Conservation (phyloP, 2,888 invertebrate genomes). For the Gari tellinella region DNA sequence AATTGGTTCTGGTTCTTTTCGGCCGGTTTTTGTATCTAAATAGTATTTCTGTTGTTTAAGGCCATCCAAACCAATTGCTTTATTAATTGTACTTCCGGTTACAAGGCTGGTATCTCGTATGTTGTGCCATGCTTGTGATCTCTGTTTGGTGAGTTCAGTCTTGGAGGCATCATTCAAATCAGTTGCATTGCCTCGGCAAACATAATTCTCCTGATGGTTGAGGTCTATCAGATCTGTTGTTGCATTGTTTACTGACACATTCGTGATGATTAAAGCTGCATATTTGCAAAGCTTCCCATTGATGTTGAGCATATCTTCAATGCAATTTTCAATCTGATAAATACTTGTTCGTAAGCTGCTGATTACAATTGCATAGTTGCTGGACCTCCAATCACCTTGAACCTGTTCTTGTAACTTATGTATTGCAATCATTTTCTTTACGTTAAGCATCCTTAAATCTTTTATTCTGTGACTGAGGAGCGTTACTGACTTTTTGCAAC, state of each 20-base stretch:
- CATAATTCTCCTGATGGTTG: constrained; percentile 19
- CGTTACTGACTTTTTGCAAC: constrained; percentile 14
- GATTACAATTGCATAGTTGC: constrained; percentile 34
- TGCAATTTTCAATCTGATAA: constrained; percentile 32
- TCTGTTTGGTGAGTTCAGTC: constrained; percentile 19
- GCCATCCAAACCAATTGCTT: constrained; percentile 34
- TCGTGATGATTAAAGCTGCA: constrained; percentile 10
- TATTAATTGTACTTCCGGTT: constrained; percentile 34
- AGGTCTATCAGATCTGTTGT: constrained; percentile 5
- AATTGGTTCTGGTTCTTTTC: no score
- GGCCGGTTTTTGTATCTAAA: no score
- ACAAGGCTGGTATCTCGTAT: constrained; percentile 12
- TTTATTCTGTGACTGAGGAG: constrained; percentile 24
- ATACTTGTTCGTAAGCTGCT: constrained; percentile 32
- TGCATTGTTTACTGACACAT: neutral
- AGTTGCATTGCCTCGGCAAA: constrained; percentile 17
- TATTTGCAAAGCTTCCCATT: constrained; percentile 24
- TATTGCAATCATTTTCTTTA: constrained; percentile 34
- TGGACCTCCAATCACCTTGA: constrained; percentile 35
- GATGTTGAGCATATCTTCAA: constrained; percentile 18
- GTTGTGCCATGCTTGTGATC: constrained; percentile 16
- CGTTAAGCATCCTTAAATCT: constrained; percentile 31
- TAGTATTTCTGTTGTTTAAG: constrained; percentile 24
- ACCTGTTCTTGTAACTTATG: constrained; percentile 15
- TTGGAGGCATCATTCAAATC: neutral